Evolutionary conservation across 2,797 vertebrate genomes (phyloP).

Genomic region (Ctenopoma kingsleyae): DNA sequence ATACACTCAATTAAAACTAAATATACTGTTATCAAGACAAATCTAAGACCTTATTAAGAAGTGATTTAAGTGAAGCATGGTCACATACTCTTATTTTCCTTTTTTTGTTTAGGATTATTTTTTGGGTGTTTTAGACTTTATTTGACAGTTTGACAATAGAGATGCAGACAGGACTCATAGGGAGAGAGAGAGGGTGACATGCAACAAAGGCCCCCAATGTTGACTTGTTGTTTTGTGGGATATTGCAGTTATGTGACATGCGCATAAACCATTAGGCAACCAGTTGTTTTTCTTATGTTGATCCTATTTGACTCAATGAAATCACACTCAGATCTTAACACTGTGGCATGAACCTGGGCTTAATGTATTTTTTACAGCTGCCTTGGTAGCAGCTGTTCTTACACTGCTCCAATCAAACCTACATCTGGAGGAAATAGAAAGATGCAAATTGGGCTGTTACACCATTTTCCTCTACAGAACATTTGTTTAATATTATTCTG

Average conservation of each 20-base stretch:
- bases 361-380: conserved; percentile 28
- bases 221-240: no score
- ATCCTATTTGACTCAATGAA: conserved; percentile 31
- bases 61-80: conserved; percentile 31
- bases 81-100: conserved; percentile 30
- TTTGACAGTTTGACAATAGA: no score
- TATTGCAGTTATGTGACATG: no score
- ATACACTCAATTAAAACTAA: conserved; percentile 38
- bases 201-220: no score
- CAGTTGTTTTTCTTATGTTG: conserved; percentile 5
- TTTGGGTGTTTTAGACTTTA: no score
- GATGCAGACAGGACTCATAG: no score
- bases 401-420: conserved; percentile 47
- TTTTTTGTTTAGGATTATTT: no score
- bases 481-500: conserved; percentile 1
- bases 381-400: conserved; percentile 64
- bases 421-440: conserved; percentile 40
- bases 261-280: no score
- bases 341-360: conserved; percentile 38
- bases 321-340: conserved; percentile 17
- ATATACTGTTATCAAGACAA: conserved; percentile 22
- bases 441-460: conserved; percentile 29
- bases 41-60: conserved; percentile 34
- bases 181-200: no score
- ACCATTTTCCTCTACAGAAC: background rate